Base-by-base conservation (phyloP, 2,113 vertebrate genomes). In the Conger conger region DNA sequence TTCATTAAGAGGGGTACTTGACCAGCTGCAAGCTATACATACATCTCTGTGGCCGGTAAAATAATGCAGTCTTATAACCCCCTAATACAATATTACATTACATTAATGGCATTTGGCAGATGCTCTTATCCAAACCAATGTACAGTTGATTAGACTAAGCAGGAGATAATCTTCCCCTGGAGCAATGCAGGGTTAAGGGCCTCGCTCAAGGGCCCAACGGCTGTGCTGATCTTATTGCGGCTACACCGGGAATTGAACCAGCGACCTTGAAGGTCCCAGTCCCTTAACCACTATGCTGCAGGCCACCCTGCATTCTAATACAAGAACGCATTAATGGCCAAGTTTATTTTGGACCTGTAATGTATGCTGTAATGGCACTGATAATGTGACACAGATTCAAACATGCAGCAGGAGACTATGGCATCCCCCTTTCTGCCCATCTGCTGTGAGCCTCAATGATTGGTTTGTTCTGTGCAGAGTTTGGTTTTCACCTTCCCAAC, bases 21-120 rank as follows among this genome's bases (percentile, higher is more conserved):
- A 79, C 77, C 79, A 80, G 40, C 79, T 80, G 79, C 42, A 80
- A 23, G 42, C 79, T 42, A 80, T n/a, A 40, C 40, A 50, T 45
- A 38, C 17, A 36, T 20, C 35, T 38, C 16, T 80, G 38, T 68
- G 27, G 60, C 60, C 40, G 23, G 38, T 42, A 30, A 80, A 38
- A 33, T n/a, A 11, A 20, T 50, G 45, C 38, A 53, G 45, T n/a
- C 9, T 38, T 30, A 33, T 42, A 81, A 33, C 38, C 38, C 79
- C 16, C 40, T 81, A 30, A 73, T 11, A 73, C 63, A 73, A n/a
- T n/a, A 73, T 4, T 73, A n/a, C 63, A 73, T 73, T 73, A n/a
- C n/a, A n/a, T n/a, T n/a, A n/a, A n/a, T n/a, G n/a, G n/a, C n/a
- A n/a, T n/a, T n/a, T n/a, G n/a, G n/a, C n/a, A n/a, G n/a, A n/a